Conservation (phyloP, 2,113 vertebrate genomes). For the Plectropomus leopardus region DNA sequence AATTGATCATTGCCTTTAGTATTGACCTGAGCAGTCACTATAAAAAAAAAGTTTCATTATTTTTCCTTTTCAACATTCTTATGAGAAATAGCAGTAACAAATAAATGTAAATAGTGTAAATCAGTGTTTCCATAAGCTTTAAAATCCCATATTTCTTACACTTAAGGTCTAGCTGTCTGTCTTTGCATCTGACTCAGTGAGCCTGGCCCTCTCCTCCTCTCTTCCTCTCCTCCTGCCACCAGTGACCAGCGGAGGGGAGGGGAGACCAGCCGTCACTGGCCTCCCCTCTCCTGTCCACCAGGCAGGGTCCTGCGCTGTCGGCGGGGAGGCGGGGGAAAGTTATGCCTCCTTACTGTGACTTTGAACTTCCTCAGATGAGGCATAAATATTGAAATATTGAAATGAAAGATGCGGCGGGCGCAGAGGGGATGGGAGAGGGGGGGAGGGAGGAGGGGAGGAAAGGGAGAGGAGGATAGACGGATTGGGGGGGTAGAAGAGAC, state of each 20-base stretch:
- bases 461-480: slow-evolving; percentile 80
- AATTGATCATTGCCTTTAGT: background rate
- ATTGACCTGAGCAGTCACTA: background rate
- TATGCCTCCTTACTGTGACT: slow-evolving; percentile 93
- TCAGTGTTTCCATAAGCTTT: background rate
- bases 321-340: slow-evolving; percentile 82
- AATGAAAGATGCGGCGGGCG: slow-evolving; percentile 91
- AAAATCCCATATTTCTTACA: slow-evolving; percentile 9
- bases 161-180: slow-evolving; percentile 16
- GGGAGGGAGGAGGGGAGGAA: slow-evolving; percentile 77
- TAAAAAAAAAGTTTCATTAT: background rate
- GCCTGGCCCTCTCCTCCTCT: slow-evolving; percentile 20
- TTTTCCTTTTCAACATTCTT: background rate
- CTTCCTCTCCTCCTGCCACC: slow-evolving; percentile 41
- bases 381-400: slow-evolving; percentile 99
- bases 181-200: slow-evolving; percentile 7
- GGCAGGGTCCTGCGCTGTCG: slow-evolving; percentile 66
- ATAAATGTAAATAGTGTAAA: background rate
- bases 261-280: slow-evolving; percentile 56
- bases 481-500: slow-evolving; percentile 81
- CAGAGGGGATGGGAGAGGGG: slow-evolving; percentile 81
- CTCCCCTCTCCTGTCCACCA: slow-evolving; percentile 63
- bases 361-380: slow-evolving; percentile 90
- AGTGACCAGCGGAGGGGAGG: slow-evolving; percentile 54
- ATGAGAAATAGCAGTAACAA: background rate